Percentiles rank a stretch among this genome's conserved stretches.
Evolutionary conservation across 2,888 invertebrate genomes (phyloP).

Genomic region (Tridacna crocea): DNA sequence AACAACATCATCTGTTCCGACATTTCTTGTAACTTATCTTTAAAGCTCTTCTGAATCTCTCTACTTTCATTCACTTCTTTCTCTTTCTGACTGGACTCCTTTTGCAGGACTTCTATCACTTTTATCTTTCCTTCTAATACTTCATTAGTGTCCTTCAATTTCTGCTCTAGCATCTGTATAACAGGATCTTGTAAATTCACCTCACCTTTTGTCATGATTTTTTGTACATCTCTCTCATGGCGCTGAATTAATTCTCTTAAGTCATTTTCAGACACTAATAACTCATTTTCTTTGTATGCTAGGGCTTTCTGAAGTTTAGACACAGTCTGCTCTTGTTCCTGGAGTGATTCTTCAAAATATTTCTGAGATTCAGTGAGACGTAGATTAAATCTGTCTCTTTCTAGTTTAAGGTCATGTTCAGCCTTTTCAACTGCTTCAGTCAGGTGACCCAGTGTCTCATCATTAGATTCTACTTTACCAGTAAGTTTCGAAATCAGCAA

Average conservation of each 20-base stretch:
- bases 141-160: constrained; percentile 79
- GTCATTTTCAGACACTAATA: constrained; percentile 76
- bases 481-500: constrained; percentile 77
- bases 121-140: constrained; percentile 79
- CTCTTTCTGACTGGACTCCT: constrained; percentile 76
- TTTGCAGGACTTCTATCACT: constrained; percentile 79
- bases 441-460: constrained; percentile 72
- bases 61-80: constrained; percentile 72
- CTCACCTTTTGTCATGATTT: constrained; percentile 77
- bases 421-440: constrained; percentile 74
- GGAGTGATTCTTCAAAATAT: constrained; percentile 80
- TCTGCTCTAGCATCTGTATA: constrained; percentile 80
- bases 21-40: constrained; percentile 91
- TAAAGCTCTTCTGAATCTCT: constrained; percentile 88
- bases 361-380: constrained; percentile 77
- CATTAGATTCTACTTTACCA: constrained; percentile 75
- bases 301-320: constrained; percentile 68
- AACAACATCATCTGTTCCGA: constrained; percentile 92
- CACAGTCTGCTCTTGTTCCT: constrained; percentile 75
- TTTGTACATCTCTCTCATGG: constrained; percentile 79
- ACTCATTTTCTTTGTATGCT: constrained; percentile 72
- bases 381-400: constrained; percentile 74
- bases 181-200: constrained; percentile 78
- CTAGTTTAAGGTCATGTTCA: constrained; percentile 74
- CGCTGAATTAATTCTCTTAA: constrained; percentile 73